Base-by-base conservation (phyloP, 92 coral and sea anemone species). In the Porites rus region DNA sequence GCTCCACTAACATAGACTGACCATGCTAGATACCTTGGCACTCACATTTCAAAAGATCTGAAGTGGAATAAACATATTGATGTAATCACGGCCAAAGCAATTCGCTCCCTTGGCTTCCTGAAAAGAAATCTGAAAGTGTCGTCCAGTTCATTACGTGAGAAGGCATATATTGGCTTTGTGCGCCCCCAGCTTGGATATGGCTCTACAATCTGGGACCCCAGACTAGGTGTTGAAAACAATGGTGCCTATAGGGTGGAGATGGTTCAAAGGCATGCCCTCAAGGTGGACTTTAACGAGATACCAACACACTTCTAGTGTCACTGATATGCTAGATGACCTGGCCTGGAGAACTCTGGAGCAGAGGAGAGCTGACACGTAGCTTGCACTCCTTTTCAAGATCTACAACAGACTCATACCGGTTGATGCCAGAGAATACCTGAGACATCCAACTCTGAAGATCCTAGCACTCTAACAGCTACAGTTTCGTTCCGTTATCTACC, bases 141-240 rank as follows among this genome's bases (percentile, higher is more conserved):
- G 1, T 18, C 28, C 13, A 11, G 11, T 43, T 3, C 50, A 13
- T 68, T 68, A 24, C 73, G 31, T 12, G 13, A 12, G 10, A 54
- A 54, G 59, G 59, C 59, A 8, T 54, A 54, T 12, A 54, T 68
- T 1, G 11, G 16, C 13, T 3, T 68, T 68, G 16, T 31, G 20
- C 7, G 75, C 7, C 73, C 73, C 10, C 12, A 25, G 20, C 19
- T 71, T 6, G 75, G 38, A 31, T 31, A 71, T 13, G 28, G 75
- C 38, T 25, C 53, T 8, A 71, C 18, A 7, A 71, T 71, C 53
- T 71, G 75, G 53, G 75, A 71, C 22, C 75, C 75, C 12, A 71
- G 75, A 22, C 51, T 9, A 6, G 53, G 75, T 71, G 54, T 71
- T 3, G 75, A 71, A 11, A 71, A 71, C 53, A 31, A 11, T 7